Percentiles rank a stretch among this genome's conserved stretches.
Evolutionary conservation across 2,113 vertebrate genomes (phyloP).

Genomic region (Hippotragus niger): DNA sequence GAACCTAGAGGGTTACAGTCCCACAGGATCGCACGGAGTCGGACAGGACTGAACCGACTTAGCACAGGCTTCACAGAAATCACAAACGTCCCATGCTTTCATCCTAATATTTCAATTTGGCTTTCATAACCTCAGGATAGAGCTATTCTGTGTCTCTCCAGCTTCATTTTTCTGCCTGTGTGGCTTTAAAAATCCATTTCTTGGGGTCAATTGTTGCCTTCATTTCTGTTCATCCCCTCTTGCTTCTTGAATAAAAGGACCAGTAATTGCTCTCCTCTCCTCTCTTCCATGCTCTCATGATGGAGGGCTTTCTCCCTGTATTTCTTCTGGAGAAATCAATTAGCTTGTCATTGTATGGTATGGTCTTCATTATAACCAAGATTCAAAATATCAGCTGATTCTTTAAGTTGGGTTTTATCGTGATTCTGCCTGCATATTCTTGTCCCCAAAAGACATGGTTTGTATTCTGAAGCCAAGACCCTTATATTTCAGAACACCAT

Average conservation of each 20-base stretch:
- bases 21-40: background rate
- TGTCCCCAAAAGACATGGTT: background rate
- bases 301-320: background rate
- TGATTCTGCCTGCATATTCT: background rate
- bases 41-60: background rate
- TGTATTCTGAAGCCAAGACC: background rate
- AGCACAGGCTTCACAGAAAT: background rate
- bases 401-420: background rate
- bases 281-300: background rate
- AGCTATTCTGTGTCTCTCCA: background rate
- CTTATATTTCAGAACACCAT: background rate
- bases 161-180: background rate
- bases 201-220: background rate
- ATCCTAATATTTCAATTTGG: background rate
- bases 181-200: background rate
- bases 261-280: background rate
- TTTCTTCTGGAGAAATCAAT: constrained; percentile 21
- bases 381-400: background rate
- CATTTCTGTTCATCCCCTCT: background rate
- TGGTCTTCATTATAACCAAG: background rate
- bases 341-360: background rate
- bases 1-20: background rate
- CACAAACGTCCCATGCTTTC: background rate
- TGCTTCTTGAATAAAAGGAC: background rate
- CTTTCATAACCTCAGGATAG: background rate